Percentiles rank a stretch among this genome's conserved stretches.
Conservation (phyloP, 2,113 vertebrate species). For the Herpetotheres cachinnans region DNA sequence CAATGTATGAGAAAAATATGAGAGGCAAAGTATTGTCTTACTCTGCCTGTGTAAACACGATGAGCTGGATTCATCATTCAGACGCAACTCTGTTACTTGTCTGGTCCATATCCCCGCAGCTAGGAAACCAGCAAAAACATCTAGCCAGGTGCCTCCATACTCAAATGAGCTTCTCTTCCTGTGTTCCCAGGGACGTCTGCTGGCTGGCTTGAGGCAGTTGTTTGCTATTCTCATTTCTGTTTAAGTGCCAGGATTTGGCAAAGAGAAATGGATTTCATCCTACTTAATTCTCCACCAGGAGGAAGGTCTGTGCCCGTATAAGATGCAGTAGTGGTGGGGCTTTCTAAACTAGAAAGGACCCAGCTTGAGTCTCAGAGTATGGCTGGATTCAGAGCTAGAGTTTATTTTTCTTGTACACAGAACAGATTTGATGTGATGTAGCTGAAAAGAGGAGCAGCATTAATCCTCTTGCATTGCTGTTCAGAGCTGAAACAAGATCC, state of each 20-base stretch:
- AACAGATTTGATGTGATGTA: not conserved
- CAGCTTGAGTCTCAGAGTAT: not conserved
- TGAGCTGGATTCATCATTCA: not conserved
- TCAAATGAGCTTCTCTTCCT: conserved; percentile 13
- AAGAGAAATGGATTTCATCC: not conserved
- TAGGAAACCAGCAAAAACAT: conserved; percentile 7
- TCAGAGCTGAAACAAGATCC: not conserved
- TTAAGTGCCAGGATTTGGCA: not conserved
- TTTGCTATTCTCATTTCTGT: conserved; percentile 35
- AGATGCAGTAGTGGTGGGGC: not conserved
- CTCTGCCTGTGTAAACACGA: not conserved
- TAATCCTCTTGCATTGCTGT: not conserved
- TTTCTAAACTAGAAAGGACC: not conserved
- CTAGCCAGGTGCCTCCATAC: not conserved
- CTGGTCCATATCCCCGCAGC: not conserved
- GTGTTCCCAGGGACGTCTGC: conserved; percentile 8
- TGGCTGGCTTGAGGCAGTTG: not conserved
- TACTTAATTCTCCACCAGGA: not conserved
- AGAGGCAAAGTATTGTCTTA: not conserved
- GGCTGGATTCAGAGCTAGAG: not conserved
- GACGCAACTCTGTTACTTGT: not conserved
- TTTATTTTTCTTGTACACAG: not conserved
- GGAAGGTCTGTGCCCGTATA: not conserved
- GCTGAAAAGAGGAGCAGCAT: not conserved
- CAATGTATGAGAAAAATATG: not conserved